Base-by-base conservation (phyloP, 2,113 vertebrate genomes). In the Rhinoderma darwinii region DNA sequence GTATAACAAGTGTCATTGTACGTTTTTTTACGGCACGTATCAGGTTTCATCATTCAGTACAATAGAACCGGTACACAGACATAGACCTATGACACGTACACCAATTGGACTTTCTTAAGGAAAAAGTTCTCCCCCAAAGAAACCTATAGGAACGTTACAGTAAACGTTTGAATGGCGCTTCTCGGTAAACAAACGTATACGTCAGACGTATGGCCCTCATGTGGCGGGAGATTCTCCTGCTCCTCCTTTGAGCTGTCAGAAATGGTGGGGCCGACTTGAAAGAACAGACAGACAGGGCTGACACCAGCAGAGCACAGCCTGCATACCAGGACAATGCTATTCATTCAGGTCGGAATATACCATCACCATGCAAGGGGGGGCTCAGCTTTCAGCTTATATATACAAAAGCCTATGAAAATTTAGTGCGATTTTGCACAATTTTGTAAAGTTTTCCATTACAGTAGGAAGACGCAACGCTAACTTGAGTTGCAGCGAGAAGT, bases 241-340 rank as follows among this genome's bases (percentile, higher is more conserved):
- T 27, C 56, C 79, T 44, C 79, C 51, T 41, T 8, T 27, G 22
- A 61, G 39, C 59, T 82, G 43, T 82, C 80, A 82, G 80, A 66
- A 32, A 66, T 66, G 80, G 56, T 44, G 37, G 54, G 15, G 5
- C 15, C 4, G 56, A 30, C 20, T 44, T 30, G 25, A 35, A 56
- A 32, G 51, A 12, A 76, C 30, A 78, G 47, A 30, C 51, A 59
- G n/a, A 25, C 75, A 39, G 44, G 76, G 47, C 73, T 47, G 73
- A 75, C 73, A 47, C 73, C 73, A 44, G 59, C 51, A 50, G n/a
- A 83, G 66, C 47, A 17, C 43, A 32, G 44, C 35, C 27, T 44
- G 54, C 83, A 84, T 84, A 84, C 83, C 83, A 84, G 83, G 72
- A 84, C 83, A 84, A 84, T 84, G 83, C 83, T 84, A 73, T 41